These are phyloP conservation scores for Serinus canaria DNA, from an alignment of 2,113 vertebrate species.

Conservation along the genomic window DNA sequence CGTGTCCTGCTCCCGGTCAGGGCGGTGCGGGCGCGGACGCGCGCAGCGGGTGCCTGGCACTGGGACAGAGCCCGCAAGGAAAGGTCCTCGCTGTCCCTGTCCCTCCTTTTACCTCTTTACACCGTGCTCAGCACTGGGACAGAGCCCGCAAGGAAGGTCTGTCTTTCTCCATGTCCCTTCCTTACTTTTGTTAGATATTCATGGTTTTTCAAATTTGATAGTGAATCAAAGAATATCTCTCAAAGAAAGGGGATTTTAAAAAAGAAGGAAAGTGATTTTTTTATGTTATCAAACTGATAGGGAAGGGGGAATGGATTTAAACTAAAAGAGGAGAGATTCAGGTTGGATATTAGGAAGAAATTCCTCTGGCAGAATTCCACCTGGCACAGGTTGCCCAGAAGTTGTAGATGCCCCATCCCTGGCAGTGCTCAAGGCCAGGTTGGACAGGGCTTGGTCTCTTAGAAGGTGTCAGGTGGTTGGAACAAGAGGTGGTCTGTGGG, in stretches of 20 bases:
- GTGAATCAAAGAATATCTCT: neutral
- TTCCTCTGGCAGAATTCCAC: neutral
- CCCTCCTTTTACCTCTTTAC: no score
- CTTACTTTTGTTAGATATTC: neutral
- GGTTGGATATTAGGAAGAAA: neutral
- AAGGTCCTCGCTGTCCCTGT: neutral
- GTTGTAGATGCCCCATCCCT: neutral
- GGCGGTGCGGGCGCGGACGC: neutral
- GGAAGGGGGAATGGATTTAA: neutral
- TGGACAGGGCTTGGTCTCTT: neutral
- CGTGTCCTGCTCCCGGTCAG: neutral
- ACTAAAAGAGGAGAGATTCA: neutral
- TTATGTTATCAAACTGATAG: neutral
- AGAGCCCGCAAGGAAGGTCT: accelerated
- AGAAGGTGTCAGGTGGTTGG: neutral
- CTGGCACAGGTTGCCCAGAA: neutral
- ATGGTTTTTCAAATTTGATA: neutral
- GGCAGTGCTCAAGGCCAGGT: neutral
- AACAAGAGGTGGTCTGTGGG: neutral
- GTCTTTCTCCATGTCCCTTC: neutral
- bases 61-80: neutral
- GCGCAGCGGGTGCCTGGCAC: neutral
- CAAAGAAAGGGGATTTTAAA: neutral
- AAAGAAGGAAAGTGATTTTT: neutral
- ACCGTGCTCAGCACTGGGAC: neutral